A percentile compares a stretch with the other conserved stretches of the same genome.
phyloP scores from a whole-genome alignment of 53 echinoderm and acorn worm genomes.

The Actinopyga echinites region DNA sequence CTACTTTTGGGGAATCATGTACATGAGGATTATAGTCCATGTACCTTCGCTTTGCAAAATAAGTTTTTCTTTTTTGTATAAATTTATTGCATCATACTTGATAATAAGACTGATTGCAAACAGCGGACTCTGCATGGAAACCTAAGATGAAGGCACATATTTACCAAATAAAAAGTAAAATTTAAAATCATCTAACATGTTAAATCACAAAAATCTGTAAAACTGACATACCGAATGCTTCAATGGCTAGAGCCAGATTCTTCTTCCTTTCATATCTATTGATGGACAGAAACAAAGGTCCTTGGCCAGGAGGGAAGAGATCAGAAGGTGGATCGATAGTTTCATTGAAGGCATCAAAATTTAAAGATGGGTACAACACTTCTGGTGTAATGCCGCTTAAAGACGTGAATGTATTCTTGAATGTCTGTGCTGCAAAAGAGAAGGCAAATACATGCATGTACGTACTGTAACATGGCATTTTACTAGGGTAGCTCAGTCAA shows the following conservation, averaged over 20 bases:
- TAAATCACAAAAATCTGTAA: not conserved
- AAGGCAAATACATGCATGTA: too few relatives aligned
- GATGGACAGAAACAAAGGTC: slow-evolving; percentile 87
- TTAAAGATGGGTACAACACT: slow-evolving; percentile 94
- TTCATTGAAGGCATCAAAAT: slow-evolving; percentile 86
- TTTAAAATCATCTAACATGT: not conserved
- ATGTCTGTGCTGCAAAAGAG: slow-evolving; percentile 73
- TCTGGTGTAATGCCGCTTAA: slow-evolving; percentile 78
- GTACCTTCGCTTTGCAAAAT: too few relatives aligned
- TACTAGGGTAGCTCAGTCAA: too few relatives aligned
- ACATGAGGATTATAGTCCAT: too few relatives aligned
- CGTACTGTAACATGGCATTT: too few relatives aligned
- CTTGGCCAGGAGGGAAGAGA: slow-evolving; percentile 67
- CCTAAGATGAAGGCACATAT: too few relatives aligned
- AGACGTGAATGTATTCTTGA: slow-evolving; percentile 83
- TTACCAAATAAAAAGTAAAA: not conserved
- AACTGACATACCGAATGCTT: slow-evolving; percentile 75
- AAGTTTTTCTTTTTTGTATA: too few relatives aligned
- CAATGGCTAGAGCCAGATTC: slow-evolving; percentile 81
- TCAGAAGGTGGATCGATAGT: slow-evolving; percentile 67
- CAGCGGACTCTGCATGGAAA: too few relatives aligned
- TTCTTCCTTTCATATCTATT: slow-evolving; percentile 98
- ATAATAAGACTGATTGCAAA: too few relatives aligned
- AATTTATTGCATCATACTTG: too few relatives aligned
- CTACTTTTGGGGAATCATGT: too few relatives aligned